These are phyloP conservation scores for Eubasilissa splendida DNA, from an alignment of 2,888 invertebrate genomes.

Conservation along the genomic window DNA sequence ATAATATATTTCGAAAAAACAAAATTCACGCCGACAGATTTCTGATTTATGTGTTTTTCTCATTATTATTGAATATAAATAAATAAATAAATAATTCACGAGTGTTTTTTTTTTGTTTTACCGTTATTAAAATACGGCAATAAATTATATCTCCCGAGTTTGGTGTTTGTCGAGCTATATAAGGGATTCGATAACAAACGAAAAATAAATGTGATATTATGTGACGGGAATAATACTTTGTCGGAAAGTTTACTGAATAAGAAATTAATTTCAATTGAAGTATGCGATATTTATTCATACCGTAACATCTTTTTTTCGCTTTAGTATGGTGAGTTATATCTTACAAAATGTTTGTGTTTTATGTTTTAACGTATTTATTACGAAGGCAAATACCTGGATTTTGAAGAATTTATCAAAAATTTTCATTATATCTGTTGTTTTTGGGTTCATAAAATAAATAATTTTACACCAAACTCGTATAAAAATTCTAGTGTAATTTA, in stretches of 20 bases:
- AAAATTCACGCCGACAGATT: slow-evolving; percentile 30
- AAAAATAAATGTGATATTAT: slow-evolving; percentile 17
- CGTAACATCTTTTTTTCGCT: slow-evolving; percentile 2
- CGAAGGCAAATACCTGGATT: too few species aligned
- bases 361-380: not conserved
- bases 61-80: slow-evolving; percentile 44
- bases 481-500: too few species aligned
- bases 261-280: slow-evolving; percentile 23
- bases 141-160: slow-evolving; percentile 12
- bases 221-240: not conserved
- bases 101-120: slow-evolving; percentile 5
- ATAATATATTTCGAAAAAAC: not conserved
- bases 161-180: not conserved
- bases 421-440: too few species aligned
- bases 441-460: too few species aligned
- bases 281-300: slow-evolving; percentile 31
- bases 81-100: slow-evolving; percentile 2
- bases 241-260: not conserved
- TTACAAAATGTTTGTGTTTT: not conserved
- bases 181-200: not conserved
- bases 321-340: not conserved
- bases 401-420: too few species aligned
- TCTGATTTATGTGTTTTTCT: slow-evolving; percentile 45
- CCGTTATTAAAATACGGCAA: slow-evolving; percentile 13
- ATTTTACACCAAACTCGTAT: too few species aligned